These are phyloP conservation scores for Dynastes hyllus DNA, from an alignment of 2,888 invertebrate genomes.

Conservation along the genomic window DNA sequence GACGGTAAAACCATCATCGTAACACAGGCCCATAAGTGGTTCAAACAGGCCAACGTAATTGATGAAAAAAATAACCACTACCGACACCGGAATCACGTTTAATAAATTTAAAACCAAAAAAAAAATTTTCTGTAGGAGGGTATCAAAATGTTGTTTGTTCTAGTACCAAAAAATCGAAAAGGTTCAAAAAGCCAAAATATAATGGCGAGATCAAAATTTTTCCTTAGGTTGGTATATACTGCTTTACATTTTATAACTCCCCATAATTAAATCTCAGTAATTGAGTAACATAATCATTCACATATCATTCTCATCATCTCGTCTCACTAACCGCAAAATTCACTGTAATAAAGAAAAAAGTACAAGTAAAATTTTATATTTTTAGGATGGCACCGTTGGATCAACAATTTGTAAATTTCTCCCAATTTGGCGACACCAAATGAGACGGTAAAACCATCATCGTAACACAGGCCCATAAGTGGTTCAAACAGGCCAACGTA, in stretches of 20 bases:
- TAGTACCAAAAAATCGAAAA: too few species aligned
- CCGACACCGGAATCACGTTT: constrained; percentile 92
- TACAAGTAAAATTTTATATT: not conserved
- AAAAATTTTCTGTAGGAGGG: too few species aligned
- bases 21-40: constrained; percentile 95
- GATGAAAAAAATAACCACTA: constrained; percentile 88
- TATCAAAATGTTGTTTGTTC: too few species aligned
- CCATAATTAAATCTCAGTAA: not conserved
- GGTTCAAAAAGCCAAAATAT: too few species aligned
- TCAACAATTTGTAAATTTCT: constrained; percentile 80
- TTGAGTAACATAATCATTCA: too few species aligned
- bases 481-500: constrained; percentile 93
- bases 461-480: constrained; percentile 93
- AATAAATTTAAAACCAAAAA: too few species aligned
- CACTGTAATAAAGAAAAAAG: constrained; percentile 18
- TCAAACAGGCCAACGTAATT: constrained; percentile 89
- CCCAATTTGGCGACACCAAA: constrained; percentile 90
- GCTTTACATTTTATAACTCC: too few species aligned
- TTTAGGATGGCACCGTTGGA: constrained; percentile 44
- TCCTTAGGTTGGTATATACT: too few species aligned
- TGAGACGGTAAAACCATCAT: constrained; percentile 90
- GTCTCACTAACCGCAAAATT: constrained; percentile 19
- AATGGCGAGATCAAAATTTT: too few species aligned
- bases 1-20: constrained; percentile 90
- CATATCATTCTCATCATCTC: too few species aligned